These are phyloP conservation scores for Sacculina carcini DNA, from an alignment of 2,888 invertebrate genomes.

Conservation along the genomic window DNA sequence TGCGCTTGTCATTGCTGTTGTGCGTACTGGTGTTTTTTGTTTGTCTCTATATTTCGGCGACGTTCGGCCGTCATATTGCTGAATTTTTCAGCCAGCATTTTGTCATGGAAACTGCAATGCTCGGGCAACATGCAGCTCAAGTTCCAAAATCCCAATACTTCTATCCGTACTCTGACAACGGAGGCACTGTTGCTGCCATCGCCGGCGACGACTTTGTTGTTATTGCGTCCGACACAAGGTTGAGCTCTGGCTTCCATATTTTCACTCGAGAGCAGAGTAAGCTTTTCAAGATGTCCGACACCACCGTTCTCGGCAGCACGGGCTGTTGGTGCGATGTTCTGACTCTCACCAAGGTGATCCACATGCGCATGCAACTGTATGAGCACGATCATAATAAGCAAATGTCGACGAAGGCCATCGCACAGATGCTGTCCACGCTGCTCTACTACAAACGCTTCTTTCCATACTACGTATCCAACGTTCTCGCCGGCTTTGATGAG, in stretches of 20 bases:
- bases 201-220: constrained; percentile 85
- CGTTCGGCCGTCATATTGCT: no score
- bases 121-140: no score
- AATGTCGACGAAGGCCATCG: constrained; percentile 73
- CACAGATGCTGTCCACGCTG: constrained; percentile 86
- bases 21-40: no score
- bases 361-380: constrained; percentile 69
- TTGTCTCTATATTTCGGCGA: no score
- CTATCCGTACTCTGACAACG: constrained; percentile 45
- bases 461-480: constrained; percentile 87
- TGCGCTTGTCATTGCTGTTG: no score
- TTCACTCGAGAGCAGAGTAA: constrained; percentile 69
- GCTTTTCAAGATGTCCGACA: constrained; percentile 48
- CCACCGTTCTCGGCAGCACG: constrained; percentile 69
- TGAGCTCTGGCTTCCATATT: constrained; percentile 71
- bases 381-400: constrained; percentile 73
- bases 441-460: constrained; percentile 92
- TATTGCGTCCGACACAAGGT: constrained; percentile 79
- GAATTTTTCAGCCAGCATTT: no score
- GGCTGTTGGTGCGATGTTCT: constrained; percentile 96
- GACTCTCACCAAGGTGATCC: constrained; percentile 55
- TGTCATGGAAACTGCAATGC: background rate
- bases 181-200: constrained; percentile 78
- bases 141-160: constrained; percentile 26
- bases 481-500: constrained; percentile 43